Conservation (phyloP, 2,888 invertebrate genomes). For the Agrilus mali region DNA sequence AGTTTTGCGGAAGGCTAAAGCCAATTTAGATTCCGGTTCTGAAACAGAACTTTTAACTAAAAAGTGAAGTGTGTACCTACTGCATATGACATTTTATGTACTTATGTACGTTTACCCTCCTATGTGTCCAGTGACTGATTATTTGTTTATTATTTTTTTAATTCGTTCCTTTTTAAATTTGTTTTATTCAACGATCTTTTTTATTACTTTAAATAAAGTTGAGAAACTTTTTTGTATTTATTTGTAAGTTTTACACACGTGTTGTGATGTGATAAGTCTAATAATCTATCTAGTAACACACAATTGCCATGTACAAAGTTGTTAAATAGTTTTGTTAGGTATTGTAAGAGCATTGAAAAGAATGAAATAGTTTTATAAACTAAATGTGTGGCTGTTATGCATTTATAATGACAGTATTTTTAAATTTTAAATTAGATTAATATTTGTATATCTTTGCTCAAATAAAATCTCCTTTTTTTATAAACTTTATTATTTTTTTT, state of each 20-base stretch:
- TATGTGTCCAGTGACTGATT: no score
- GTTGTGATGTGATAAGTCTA: neutral
- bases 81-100: slow-evolving; percentile 1
- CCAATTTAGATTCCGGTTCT: slow-evolving; percentile 49
- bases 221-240: neutral
- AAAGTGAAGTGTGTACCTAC: slow-evolving; percentile 6
- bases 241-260: neutral
- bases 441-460: neutral
- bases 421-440: neutral
- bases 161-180: no score
- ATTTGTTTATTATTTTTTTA: no score
- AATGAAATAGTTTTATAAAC: neutral
- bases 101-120: no score
- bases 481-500: no score
- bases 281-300: no score
- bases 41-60: slow-evolving; percentile 24
- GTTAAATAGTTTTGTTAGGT: neutral
- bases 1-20: slow-evolving; percentile 61
- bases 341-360: neutral
- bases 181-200: no score
- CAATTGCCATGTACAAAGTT: no score
- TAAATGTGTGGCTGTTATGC: neutral
- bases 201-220: no score
- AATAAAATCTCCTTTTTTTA: no score
- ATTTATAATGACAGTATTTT: neutral